phyloP scores from a whole-genome alignment of 1,140 invertebrate genomes.

The Euborellia annulipes region DNA sequence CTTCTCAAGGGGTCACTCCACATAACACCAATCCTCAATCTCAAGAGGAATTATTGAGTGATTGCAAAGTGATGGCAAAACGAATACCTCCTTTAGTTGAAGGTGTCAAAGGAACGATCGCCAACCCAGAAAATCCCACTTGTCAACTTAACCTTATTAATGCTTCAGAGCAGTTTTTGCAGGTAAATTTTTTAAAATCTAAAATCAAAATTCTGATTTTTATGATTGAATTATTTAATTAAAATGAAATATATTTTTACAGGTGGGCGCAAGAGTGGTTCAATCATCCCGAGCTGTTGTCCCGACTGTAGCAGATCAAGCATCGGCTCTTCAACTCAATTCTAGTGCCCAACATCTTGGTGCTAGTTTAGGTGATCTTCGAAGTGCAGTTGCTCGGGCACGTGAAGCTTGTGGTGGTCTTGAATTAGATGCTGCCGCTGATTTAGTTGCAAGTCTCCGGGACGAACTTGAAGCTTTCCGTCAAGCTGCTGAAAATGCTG shows the following conservation, averaged over 20 bases:
- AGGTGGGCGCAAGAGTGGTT: conserved; percentile 43
- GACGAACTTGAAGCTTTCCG: conserved; percentile 69
- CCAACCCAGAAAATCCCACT: conserved; percentile 52
- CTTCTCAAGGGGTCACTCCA: conserved; percentile 56
- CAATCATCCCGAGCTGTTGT: conserved; percentile 64
- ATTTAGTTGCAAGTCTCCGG: conserved; percentile 62
- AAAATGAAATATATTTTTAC: too few relatives aligned
- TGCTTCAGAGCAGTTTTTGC: conserved; percentile 70
- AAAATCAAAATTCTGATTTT: not conserved
- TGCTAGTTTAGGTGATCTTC: conserved; percentile 57
- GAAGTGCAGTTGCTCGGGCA: conserved; percentile 64
- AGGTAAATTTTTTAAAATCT: conserved; percentile 34
- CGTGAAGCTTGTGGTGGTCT: conserved; percentile 76
- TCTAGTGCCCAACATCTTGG: conserved; percentile 60
- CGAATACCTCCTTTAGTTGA: conserved; percentile 69
- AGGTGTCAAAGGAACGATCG: conserved; percentile 55
- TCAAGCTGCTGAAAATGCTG: conserved; percentile 47
- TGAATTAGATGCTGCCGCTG: conserved; percentile 67
- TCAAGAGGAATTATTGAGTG: conserved; percentile 56
- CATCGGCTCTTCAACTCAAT: conserved; percentile 51
- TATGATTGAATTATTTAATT: too few relatives aligned
- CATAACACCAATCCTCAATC: conserved; percentile 53
- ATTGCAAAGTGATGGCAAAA: conserved; percentile 60
- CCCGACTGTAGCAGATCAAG: conserved; percentile 70
- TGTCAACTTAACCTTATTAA: conserved; percentile 72